A percentile compares a stretch with the other conserved stretches of the same genome.
These are phyloP conservation scores for Aphelocoma californica DNA, from an alignment of 2,797 vertebrate species.

Conservation along the genomic window DNA sequence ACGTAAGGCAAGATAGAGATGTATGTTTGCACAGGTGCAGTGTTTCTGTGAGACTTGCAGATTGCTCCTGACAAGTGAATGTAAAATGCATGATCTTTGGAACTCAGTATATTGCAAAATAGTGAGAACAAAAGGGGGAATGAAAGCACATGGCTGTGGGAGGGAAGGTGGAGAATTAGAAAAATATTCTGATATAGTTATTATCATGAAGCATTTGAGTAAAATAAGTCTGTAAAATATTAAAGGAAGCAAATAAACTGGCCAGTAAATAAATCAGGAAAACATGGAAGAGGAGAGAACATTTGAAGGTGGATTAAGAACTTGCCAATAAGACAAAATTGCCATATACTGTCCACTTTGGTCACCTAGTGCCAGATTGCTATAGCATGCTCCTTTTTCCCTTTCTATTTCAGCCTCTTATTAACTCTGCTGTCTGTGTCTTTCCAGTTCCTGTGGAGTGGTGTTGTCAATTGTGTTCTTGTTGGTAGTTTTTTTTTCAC, in stretches of 20 bases:
- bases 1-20: not conserved
- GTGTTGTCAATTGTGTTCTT: slow-evolving; percentile 88
- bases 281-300: not conserved
- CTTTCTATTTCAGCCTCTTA: slow-evolving; percentile 76
- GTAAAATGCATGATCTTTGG: not conserved
- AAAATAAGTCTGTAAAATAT: not conserved
- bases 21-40: not conserved
- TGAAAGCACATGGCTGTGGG: not conserved
- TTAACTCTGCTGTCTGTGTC: slow-evolving; percentile 87
- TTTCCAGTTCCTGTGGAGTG: slow-evolving; percentile 92
- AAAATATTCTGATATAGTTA: not conserved
- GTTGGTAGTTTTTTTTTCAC: slow-evolving; percentile 84
- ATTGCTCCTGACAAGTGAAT: slow-evolving; percentile 61
- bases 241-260: not conserved
- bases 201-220: not conserved
- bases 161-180: not conserved
- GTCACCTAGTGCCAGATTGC: slow-evolving; percentile 66
- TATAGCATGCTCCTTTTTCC: slow-evolving; percentile 71
- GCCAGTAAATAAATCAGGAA: not conserved
- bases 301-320: slow-evolving; percentile 21
- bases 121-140: not conserved
- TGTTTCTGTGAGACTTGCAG: not conserved
- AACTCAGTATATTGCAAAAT: not conserved
- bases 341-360: slow-evolving; percentile 13
- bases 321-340: not conserved